These are phyloP conservation scores for Pygocentrus nattereri DNA, from an alignment of 2,797 vertebrate genomes.

Conservation along the genomic window DNA sequence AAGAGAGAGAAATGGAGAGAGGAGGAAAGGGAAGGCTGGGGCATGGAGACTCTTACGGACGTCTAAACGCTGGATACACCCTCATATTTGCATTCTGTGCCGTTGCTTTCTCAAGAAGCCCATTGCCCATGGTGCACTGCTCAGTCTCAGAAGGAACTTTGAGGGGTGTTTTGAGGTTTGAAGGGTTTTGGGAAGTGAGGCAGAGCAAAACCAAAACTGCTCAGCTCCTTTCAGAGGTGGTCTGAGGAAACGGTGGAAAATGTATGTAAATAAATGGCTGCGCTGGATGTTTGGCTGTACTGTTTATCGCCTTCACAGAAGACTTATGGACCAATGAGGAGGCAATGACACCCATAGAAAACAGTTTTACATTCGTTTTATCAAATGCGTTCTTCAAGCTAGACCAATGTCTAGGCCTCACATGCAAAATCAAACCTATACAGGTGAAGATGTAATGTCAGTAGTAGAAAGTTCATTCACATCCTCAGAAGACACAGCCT, in stretches of 20 bases:
- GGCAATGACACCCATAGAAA: too few species aligned
- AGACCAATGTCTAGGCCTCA: too few species aligned
- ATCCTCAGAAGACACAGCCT: too few species aligned
- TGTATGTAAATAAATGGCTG: not conserved
- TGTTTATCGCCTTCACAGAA: too few species aligned
- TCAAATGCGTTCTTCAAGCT: too few species aligned
- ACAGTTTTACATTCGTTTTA: too few species aligned
- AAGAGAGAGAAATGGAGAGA: slow-evolving; percentile 64
- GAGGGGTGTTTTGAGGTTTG: not conserved
- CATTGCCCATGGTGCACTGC: not conserved
- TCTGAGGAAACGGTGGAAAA: not conserved
- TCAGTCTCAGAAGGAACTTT: slow-evolving; percentile 25
- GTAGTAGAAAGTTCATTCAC: too few species aligned
- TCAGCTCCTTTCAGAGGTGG: slow-evolving; percentile 1
- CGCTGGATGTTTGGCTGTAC: not conserved
- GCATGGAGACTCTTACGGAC: slow-evolving; percentile 1
- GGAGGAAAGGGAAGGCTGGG: slow-evolving; percentile 31
- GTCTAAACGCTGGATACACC: slow-evolving; percentile 17
- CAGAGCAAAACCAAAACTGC: not conserved
- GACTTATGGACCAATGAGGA: too few species aligned
- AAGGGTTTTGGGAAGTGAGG: not conserved
- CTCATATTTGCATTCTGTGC: slow-evolving; percentile 38
- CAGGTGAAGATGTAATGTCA: too few species aligned
- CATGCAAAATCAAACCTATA: too few species aligned
- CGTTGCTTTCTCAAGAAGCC: not conserved